Conservation (phyloP, 1,140 invertebrate species). For the Aleiodes sp. region DNA sequence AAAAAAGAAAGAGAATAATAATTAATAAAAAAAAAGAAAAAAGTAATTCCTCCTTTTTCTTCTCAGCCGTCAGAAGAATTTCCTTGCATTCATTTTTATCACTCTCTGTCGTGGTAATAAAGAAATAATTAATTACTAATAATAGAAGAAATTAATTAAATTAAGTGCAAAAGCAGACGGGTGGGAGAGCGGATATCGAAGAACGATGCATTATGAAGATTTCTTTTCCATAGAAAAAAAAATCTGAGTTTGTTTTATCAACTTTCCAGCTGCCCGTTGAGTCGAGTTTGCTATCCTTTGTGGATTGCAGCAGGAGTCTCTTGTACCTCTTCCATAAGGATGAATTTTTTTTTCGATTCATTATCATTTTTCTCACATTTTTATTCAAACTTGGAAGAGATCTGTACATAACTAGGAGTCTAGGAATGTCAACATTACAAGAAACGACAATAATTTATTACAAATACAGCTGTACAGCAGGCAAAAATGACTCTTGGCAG, state of each 20-base stretch:
- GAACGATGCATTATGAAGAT: not conserved
- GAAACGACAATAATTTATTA: constrained; percentile 66
- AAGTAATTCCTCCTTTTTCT: not conserved
- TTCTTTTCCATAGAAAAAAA: not conserved
- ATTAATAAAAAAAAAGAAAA: not conserved
- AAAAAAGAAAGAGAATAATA: no score
- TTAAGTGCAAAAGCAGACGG: not conserved
- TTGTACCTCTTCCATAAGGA: constrained; percentile 7
- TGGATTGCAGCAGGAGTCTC: not conserved
- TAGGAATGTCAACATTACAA: constrained; percentile 66
- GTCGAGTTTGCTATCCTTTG: not conserved
- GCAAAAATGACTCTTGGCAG: constrained; percentile 60
- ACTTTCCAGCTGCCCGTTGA: not conserved
- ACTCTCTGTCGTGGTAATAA: not conserved
- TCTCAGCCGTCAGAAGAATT: not conserved
- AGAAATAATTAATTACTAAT: no score
- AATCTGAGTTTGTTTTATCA: not conserved
- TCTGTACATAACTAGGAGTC: constrained; percentile 63
- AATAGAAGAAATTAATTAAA: not conserved
- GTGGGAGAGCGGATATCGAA: not conserved
- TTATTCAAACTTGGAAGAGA: constrained; percentile 37
- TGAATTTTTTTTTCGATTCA: not conserved
- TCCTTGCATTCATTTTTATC: not conserved
- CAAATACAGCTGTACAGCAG: constrained; percentile 64
- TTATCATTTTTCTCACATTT: not conserved